These are phyloP conservation scores for Labia minor DNA, from an alignment of 2,888 invertebrate species.

Conservation along the genomic window DNA sequence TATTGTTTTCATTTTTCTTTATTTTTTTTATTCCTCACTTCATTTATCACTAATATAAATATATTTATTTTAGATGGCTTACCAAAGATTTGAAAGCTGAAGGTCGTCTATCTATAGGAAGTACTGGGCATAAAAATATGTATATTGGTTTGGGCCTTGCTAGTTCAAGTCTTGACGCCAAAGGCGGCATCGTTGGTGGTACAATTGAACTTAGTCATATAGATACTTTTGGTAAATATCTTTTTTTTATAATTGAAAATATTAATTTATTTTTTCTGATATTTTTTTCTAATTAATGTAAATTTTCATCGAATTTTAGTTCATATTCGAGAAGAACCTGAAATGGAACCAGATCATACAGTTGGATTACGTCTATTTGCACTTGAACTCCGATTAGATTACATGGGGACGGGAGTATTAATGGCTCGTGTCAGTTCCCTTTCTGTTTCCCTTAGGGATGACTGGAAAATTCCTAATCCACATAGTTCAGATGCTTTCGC, in stretches of 20 bases:
- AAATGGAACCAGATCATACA: conserved; percentile 79
- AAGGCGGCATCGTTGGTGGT: conserved; percentile 95
- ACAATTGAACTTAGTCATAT: conserved; percentile 83
- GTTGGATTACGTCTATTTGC: conserved; percentile 72
- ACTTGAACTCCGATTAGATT: conserved; percentile 83
- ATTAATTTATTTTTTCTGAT: conserved; percentile 18
- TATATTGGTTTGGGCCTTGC: conserved; percentile 78
- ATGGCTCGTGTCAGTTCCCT: conserved; percentile 80
- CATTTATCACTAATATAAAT: background rate
- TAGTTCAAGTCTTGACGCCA: conserved; percentile 85
- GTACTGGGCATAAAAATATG: conserved; percentile 87
- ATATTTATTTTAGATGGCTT: conserved; percentile 57
- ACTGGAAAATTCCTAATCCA: conserved; percentile 57
- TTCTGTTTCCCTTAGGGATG: conserved; percentile 69
- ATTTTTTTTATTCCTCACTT: conserved; percentile 25
- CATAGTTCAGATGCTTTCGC: conserved; percentile 42
- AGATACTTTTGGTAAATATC: conserved; percentile 60
- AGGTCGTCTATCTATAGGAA: conserved; percentile 85
- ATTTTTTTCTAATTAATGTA: conserved; percentile 13
- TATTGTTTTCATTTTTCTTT: too few relatives aligned
- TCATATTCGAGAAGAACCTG: conserved; percentile 80
- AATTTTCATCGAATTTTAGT: conserved; percentile 41
- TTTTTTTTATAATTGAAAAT: background rate
- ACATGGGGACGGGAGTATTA: conserved; percentile 95
- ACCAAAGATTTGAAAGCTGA: conserved; percentile 86